Evolutionary conservation across 2,113 vertebrate genomes (phyloP).

Genomic region (Anser brachyrhynchus): DNA sequence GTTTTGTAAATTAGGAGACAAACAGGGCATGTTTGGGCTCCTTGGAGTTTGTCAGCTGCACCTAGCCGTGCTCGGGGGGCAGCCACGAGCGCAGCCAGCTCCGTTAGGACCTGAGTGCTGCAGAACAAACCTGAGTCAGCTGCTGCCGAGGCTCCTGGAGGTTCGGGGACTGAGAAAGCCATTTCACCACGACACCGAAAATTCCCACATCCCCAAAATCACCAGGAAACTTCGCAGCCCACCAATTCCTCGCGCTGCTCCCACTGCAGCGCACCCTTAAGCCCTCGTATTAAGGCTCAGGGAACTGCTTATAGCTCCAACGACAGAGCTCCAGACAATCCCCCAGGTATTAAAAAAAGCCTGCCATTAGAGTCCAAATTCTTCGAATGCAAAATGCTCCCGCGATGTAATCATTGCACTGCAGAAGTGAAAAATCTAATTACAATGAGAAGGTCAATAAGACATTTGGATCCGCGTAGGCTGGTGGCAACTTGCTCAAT

Average conservation of each 20-base stretch:
- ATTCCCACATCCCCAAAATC: neutral
- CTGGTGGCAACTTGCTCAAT: neutral
- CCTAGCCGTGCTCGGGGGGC: neutral
- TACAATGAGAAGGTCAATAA: neutral
- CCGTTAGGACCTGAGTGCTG: neutral
- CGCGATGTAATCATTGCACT: neutral
- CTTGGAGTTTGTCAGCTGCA: neutral
- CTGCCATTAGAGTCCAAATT: neutral
- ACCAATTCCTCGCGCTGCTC: neutral
- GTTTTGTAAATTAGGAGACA: neutral
- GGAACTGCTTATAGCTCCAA: neutral
- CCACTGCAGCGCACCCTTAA: neutral
- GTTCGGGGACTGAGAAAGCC: neutral
- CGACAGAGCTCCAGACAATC: neutral
- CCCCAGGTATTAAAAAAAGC: neutral
- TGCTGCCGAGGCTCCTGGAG: accelerated
- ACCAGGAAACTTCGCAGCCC: neutral
- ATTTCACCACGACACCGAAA: neutral
- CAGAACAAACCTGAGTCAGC: accelerated
- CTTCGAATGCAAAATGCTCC: neutral
- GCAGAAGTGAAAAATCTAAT: neutral
- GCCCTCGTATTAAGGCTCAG: neutral
- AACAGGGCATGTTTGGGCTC: neutral
- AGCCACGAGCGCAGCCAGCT: neutral
- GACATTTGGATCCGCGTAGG: neutral